Evolutionary conservation across 2,113 vertebrate genomes (phyloP).

Genomic region (Kryptolebias marmoratus): DNA sequence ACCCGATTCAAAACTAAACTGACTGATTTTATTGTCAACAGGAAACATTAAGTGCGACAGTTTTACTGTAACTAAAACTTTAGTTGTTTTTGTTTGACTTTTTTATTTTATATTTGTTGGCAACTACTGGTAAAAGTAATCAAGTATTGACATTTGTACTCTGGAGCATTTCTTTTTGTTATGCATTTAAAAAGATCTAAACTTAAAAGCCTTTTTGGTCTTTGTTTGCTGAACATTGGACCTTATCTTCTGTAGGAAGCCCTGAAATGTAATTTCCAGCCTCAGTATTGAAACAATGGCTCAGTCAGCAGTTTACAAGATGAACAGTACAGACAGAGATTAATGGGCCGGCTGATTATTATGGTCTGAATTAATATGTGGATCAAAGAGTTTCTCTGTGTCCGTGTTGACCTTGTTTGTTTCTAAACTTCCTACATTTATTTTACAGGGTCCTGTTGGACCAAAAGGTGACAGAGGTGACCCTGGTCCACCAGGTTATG

Average conservation of each 20-base stretch:
- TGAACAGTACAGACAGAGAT: not conserved
- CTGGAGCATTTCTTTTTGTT: no score
- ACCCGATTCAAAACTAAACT: no score
- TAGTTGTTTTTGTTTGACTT: no score
- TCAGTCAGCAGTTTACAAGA: not conserved
- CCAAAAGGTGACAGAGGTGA: constrained; percentile 81
- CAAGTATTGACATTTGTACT: no score
- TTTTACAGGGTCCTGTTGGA: constrained; percentile 76
- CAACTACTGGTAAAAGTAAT: no score
- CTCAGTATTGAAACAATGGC: not conserved
- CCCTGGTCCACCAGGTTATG: constrained; percentile 68
- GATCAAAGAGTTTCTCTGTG: not conserved
- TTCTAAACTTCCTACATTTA: not conserved
- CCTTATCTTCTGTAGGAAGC: not conserved
- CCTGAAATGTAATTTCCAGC: not conserved
- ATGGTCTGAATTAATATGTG: no score
- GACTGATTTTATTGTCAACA: no score
- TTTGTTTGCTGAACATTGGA: not conserved
- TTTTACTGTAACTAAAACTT: no score
- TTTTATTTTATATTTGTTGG: no score
- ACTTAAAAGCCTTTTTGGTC: not conserved
- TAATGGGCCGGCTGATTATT: not conserved
- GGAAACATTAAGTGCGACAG: no score
- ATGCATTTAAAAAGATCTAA: no score
- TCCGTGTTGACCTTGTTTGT: not conserved